phyloP scores from a whole-genome alignment of 2,888 invertebrate species.

The Torymus aiolomorphi region DNA sequence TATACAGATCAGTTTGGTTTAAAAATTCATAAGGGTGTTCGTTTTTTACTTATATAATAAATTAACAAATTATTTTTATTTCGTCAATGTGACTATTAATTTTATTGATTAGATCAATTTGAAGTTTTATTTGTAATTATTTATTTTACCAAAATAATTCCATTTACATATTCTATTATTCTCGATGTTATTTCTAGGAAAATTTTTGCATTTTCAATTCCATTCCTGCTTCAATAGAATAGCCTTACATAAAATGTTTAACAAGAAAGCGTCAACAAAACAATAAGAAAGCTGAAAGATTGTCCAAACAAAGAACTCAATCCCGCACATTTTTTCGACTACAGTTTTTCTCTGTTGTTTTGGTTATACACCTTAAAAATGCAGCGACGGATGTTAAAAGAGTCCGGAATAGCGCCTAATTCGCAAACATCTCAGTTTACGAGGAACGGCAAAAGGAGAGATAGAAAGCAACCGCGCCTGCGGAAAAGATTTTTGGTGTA shows the following conservation, averaged over 20 bases:
- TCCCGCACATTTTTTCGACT: neutral
- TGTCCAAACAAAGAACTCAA: neutral
- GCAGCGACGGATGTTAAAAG: constrained; percentile 15
- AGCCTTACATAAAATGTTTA: neutral
- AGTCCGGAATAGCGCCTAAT: constrained; percentile 19
- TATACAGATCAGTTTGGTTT: no score
- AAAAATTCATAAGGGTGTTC: no score
- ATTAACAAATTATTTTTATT: no score
- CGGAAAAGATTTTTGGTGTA: constrained; percentile 15
- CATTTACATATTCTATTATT: no score
- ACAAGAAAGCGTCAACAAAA: neutral
- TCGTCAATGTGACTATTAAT: no score
- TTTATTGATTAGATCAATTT: no score
- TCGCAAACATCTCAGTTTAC: constrained; percentile 23
- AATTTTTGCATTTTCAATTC: no score
- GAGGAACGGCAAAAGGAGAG: neutral
- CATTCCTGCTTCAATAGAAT: no score
- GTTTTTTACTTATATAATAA: no score
- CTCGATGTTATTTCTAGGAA: no score
- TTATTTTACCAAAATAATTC: no score
- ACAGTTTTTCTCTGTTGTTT: neutral
- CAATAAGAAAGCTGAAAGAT: neutral
- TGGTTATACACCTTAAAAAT: constrained; percentile 1
- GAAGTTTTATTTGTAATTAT: no score
- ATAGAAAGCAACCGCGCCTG: neutral